Conservation (phyloP, 2,888 invertebrate genomes). For the Alcis repandata region DNA sequence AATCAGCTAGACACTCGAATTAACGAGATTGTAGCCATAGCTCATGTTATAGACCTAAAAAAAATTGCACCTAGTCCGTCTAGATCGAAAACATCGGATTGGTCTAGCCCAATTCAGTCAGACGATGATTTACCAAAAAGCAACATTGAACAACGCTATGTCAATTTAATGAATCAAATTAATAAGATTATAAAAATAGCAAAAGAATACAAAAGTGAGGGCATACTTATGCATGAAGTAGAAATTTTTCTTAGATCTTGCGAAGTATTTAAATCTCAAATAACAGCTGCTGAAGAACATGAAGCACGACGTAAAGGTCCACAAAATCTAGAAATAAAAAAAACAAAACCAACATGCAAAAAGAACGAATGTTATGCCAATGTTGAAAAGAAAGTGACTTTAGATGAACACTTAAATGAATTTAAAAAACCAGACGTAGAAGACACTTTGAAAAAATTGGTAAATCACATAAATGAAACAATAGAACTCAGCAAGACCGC, state of each 20-base stretch:
- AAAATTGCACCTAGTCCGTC: not conserved
- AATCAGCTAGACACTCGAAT: constrained; percentile 14
- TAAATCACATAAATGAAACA: constrained; percentile 52
- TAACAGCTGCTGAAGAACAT: constrained; percentile 35
- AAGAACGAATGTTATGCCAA: constrained; percentile 49
- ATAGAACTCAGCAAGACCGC: constrained; percentile 53
- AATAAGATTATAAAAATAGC: constrained; percentile 53
- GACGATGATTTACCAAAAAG: not conserved
- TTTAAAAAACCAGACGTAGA: constrained; percentile 22
- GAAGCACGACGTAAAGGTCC: not conserved
- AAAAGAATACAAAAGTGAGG: constrained; percentile 51
- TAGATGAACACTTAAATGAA: constrained; percentile 38
- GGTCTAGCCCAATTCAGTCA: not conserved
- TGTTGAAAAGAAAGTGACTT: constrained; percentile 47
- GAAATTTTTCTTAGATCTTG: constrained; percentile 16
- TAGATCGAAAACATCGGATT: not conserved
- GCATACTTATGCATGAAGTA: constrained; percentile 16
- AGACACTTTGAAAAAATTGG: constrained; percentile 42
- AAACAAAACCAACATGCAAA: constrained; percentile 36
- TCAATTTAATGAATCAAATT: constrained; percentile 51
- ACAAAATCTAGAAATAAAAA: constrained; percentile 2
- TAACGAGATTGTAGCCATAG: constrained; percentile 7
- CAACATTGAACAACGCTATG: constrained; percentile 28
- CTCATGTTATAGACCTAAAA: not conserved
- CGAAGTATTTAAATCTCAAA: constrained; percentile 49